phyloP scores from a whole-genome alignment of 2,113 vertebrate species.

The Odontesthes bonariensis region DNA sequence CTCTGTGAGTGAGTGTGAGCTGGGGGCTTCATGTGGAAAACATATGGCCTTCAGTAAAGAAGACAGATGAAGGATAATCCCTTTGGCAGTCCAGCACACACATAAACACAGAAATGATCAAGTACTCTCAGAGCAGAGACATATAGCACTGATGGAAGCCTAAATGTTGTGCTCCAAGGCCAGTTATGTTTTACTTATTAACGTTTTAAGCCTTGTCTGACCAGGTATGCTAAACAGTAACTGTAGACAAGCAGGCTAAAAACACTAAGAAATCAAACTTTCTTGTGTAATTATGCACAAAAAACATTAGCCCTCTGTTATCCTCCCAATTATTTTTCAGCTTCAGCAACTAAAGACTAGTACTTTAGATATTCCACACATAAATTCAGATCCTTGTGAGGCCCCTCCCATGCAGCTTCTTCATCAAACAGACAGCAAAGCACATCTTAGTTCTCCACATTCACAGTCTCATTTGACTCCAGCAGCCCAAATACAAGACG shows the following conservation, averaged over 20 bases:
- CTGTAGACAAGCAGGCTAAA: neutral
- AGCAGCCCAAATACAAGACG: constrained; percentile 9
- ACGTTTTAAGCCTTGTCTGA: constrained; percentile 23
- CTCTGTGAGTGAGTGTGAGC: constrained; percentile 44
- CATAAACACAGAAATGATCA: constrained; percentile 37
- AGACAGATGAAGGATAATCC: constrained; percentile 78
- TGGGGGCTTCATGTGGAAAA: constrained; percentile 60
- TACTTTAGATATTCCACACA: constrained; percentile 3
- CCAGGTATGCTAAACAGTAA: constrained; percentile 9
- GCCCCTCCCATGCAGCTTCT: constrained; percentile 16
- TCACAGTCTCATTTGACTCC: constrained; percentile 21
- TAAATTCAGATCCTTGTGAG: neutral
- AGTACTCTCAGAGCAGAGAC: constrained; percentile 14
- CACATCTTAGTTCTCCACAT: constrained; percentile 4
- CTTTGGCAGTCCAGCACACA: constrained; percentile 52
- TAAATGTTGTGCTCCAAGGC: neutral
- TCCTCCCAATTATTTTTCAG: no score
- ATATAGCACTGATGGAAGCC: constrained; percentile 3
- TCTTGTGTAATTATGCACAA: no score
- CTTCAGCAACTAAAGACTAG: neutral
- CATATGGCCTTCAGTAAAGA: constrained; percentile 74
- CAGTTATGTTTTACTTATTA: constrained; percentile 3
- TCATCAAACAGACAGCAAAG: constrained; percentile 35
- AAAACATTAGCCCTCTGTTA: neutral
- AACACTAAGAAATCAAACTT: neutral